Conservation (phyloP, 2,888 invertebrate genomes). For the Cremastinae sp. region DNA sequence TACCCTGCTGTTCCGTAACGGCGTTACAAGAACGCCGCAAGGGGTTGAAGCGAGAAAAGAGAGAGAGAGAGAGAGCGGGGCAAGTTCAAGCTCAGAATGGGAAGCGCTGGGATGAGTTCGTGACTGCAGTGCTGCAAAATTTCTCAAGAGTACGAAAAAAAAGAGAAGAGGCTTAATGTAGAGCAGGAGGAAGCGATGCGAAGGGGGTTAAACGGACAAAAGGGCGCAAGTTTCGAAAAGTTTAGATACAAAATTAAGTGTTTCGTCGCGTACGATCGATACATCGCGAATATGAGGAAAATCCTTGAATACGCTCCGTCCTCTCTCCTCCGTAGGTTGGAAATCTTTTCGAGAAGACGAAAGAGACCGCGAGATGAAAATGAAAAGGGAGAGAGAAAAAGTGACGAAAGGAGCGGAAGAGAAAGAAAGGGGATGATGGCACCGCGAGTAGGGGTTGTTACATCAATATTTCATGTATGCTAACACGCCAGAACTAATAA, state of each 20-base stretch:
- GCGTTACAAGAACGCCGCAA: conserved; percentile 13
- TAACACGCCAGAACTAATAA: conserved; percentile 80
- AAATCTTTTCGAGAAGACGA: not conserved
- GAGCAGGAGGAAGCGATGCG: conserved; percentile 22
- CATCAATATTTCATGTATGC: conserved; percentile 81
- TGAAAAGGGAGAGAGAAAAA: conserved; percentile 36
- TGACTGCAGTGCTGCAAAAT: conserved; percentile 54
- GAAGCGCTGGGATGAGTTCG: conserved; percentile 22
- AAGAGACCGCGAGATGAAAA: conserved; percentile 36
- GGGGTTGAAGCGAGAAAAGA: conserved; percentile 59
- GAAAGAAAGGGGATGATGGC: conserved; percentile 52
- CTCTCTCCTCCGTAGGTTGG: not conserved
- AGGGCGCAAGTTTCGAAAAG: conserved; percentile 12
- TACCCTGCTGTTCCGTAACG: conserved; percentile 38
- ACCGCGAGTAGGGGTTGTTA: conserved; percentile 69
- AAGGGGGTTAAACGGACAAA: not conserved
- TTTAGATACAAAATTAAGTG: not conserved
- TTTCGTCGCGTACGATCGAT: not conserved
- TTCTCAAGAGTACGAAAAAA: conserved; percentile 44
- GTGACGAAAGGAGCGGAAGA: conserved; percentile 26
- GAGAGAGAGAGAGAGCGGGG: conserved; percentile 39
- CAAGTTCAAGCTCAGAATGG: conserved; percentile 40
- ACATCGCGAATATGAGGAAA: not conserved
- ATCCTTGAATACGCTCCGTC: conserved; percentile 2
- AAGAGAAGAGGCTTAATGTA: conserved; percentile 11